Evolutionary conservation across 2,113 vertebrate species (phyloP), one percentile per base, ranked within the genome.

Genomic region (Nothobranchius furzeri): DNA sequence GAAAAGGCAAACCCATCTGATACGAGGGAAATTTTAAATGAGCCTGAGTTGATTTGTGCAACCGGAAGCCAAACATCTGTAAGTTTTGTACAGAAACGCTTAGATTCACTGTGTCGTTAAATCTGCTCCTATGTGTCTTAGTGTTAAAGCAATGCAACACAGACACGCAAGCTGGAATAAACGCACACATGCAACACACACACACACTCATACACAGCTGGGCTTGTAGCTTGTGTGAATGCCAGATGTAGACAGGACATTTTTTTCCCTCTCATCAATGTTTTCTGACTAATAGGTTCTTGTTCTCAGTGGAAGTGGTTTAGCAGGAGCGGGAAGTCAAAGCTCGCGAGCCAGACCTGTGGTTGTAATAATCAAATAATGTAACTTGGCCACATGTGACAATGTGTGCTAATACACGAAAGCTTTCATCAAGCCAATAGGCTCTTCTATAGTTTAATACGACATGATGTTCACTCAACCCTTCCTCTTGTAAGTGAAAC

Each of bases 381-480:
- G 79, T 73, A 79, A 78, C 84, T 88, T 85, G 85, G 87, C 88
- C 79, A 75, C 30, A 64, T 76, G 82, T 74, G 66, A 80, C 76
- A 87, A 85, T 83, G 84, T 82, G 86, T 86, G 84, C 88, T 88
- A 85, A 88, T 87, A 83, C 76, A 70, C 17, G 47, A 82, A 81
- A 87, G 84, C 88, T 92, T 91, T 90, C 88, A 91, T 75, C 88
- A 89, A 71, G 87, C 88, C 88, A 85, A 75, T 87, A 88, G 76
- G 60, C 85, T 82, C 71, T 89, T 75, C 82, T 87, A 85, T 77
- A 87, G 76, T 90, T 90, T 86, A 89, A 88, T 88, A 87, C 75
- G 87, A 89, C 83, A 90, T 85, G 82, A 91, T 92, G 87, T 91
- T 88, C 30, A 85, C 87, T 88, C 84, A 87, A 87, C 87, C 85